Evolutionary conservation across 2,113 vertebrate genomes (phyloP), one percentile per base, ranked within the genome.

Genomic region (Nothocercus julius): DNA sequence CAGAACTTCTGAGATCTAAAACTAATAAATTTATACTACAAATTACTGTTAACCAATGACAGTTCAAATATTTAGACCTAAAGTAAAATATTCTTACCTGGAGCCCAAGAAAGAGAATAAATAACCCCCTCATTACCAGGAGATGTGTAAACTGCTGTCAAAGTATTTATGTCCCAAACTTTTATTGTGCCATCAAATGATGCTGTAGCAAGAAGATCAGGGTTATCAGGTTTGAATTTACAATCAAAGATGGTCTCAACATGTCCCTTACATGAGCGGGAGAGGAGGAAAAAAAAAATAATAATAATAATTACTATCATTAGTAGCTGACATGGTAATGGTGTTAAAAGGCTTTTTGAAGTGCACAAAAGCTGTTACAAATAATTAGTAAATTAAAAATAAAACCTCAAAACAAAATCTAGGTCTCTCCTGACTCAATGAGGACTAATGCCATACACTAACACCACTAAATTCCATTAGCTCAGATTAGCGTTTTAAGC

Each of bases 171-270:
- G 95, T 99, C 99, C 99, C 99, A 99, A 88, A 99, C 99, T 97
- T 99, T 99, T 90, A 99, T 99, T 42, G 99, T 99, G 89, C 99
- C 99, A 87, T 99, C 99, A 97, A 99, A 99, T 30, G 99, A 99
- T 36, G 99, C 99, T 34, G 99, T 99, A 70, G 99, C 99, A 95
- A 99, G 97, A 93, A 99, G 97, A 97, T 99, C 99, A 58, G 99
- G 98, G 85, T 99, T 98, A 45, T 99, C 99, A 22, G 99, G 99
- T 91, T 99, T 99, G 96, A 99, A 99, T 93, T 99, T 99, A 96
- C 99, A 99, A 97, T 99, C 99, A 93, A 99, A 99, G 95, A 99
- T 99, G 42, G 99, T 99, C 98, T 99, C 99, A 89, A 99, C 98
- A 51, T 99, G 99, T 95, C 99, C 99, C 99, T 99, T 96, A 75